Evolutionary conservation across 2,888 invertebrate genomes (phyloP).

Genomic region (Melangyna quadrimaculata): DNA sequence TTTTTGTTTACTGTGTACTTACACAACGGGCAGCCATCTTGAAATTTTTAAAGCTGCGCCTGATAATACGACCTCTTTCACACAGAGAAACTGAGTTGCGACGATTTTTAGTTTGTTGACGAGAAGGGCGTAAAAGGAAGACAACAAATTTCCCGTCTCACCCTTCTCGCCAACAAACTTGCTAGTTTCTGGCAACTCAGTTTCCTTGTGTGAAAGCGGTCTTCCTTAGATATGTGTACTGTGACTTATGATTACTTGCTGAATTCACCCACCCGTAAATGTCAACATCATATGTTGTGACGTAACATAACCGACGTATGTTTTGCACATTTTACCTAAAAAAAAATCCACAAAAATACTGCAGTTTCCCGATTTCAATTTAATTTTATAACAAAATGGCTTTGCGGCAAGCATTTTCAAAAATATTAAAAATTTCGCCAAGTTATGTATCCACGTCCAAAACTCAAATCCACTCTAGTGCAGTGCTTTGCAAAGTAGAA

Average conservation of each 20-base stretch:
- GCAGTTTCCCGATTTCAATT: background rate
- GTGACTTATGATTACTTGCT: background rate
- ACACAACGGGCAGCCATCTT: too few relatives aligned
- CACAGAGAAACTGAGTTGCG: too few relatives aligned
- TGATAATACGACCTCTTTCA: too few relatives aligned
- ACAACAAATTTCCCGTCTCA: too few relatives aligned
- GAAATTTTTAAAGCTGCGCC: too few relatives aligned
- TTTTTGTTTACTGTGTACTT: too few relatives aligned
- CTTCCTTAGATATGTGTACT: too few relatives aligned
- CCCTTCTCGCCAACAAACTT: too few relatives aligned
- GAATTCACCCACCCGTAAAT: background rate
- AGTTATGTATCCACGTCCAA: slow-evolving; percentile 32
- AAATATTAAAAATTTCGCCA: slow-evolving; percentile 66
- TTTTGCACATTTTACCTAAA: slow-evolving; percentile 29
- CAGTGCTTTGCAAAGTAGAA: slow-evolving; percentile 79
- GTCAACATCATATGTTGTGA: slow-evolving; percentile 54
- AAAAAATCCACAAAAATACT: background rate
- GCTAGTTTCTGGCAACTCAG: too few relatives aligned
- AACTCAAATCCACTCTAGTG: slow-evolving; percentile 74
- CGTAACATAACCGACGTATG: slow-evolving; percentile 53
- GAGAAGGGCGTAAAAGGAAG: too few relatives aligned
- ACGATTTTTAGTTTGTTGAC: too few relatives aligned
- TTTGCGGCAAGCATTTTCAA: slow-evolving; percentile 73
- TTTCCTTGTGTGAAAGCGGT: too few relatives aligned
- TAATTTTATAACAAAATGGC: slow-evolving; percentile 65